Percentiles rank a stretch among this genome's conserved stretches.
phyloP scores from a whole-genome alignment of 2,888 invertebrate genomes.

The Sisyra terminalis region DNA sequence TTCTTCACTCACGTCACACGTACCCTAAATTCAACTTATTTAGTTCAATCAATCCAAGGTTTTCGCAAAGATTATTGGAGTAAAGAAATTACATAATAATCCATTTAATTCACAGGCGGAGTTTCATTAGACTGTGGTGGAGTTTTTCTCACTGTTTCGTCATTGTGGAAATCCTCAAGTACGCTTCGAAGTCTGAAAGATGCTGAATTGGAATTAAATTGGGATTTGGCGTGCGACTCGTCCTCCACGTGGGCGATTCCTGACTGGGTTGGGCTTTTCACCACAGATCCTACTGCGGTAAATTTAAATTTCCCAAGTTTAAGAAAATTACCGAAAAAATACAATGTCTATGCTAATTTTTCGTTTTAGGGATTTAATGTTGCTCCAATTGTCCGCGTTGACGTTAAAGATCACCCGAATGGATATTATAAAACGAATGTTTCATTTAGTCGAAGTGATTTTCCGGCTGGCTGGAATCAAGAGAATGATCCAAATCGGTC shows the following conservation, averaged over 20 bases:
- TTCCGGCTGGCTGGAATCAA: slow-evolving; percentile 22
- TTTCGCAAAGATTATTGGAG: too few species aligned
- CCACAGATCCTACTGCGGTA: slow-evolving; percentile 23
- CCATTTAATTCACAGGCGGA: slow-evolving; percentile 15
- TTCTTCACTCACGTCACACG: too few species aligned
- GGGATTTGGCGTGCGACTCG: slow-evolving; percentile 27
- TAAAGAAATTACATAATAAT: neutral
- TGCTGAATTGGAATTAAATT: slow-evolving; percentile 32
- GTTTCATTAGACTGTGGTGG: slow-evolving; percentile 24
- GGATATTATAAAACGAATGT: slow-evolving; percentile 26
- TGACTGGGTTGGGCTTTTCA: slow-evolving; percentile 13
- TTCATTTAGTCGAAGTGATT: slow-evolving; percentile 20
- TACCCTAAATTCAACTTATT: too few species aligned
- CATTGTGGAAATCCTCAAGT: slow-evolving; percentile 23
- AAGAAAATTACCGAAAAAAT: too few species aligned
- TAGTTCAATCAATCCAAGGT: too few species aligned
- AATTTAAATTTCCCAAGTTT: too few species aligned
- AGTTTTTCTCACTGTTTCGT: slow-evolving; percentile 33
- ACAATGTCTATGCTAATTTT: neutral
- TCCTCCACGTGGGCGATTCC: slow-evolving; percentile 13
- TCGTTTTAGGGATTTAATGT: slow-evolving; percentile 11
- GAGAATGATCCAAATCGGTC: neutral
- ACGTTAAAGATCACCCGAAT: slow-evolving; percentile 18
- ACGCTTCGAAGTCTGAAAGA: slow-evolving; percentile 22
- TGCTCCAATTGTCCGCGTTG: slow-evolving; percentile 18